Conservation (phyloP, 1,140 invertebrate species). For the Dryas iulia region DNA sequence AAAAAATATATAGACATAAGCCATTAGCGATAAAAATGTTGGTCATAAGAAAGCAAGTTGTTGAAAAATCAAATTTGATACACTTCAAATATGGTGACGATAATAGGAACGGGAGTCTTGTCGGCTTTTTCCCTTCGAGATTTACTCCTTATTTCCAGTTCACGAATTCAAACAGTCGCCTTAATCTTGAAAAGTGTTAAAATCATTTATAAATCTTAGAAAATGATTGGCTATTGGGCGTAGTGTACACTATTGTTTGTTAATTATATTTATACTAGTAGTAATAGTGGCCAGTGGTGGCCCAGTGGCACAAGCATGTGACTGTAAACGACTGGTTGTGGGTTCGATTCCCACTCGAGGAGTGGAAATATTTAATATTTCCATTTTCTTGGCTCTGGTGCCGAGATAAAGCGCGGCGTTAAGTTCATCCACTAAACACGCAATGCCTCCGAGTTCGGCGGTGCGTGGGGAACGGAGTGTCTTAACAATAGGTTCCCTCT, state of each 20-base stretch:
- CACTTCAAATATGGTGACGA: not conserved
- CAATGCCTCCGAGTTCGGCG: no score
- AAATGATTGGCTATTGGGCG: not conserved
- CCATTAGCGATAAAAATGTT: not conserved
- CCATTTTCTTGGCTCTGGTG: no score
- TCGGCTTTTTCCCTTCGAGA: not conserved
- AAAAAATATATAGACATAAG: not conserved
- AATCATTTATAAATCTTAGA: slow-evolving; percentile 1
- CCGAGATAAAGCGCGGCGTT: no score
- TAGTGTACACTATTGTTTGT: not conserved
- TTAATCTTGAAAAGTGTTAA: not conserved
- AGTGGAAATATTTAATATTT: no score
- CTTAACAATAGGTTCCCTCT: no score
- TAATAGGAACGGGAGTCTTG: not conserved
- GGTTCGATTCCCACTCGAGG: no score
- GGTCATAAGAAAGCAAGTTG: not conserved
- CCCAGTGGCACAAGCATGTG: no score
- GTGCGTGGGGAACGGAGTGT: no score
- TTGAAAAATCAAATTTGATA: not conserved
- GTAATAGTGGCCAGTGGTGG: no score
- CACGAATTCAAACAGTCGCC: not conserved
- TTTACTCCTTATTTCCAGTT: not conserved
- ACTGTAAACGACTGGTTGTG: no score
- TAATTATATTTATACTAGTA: not conserved
- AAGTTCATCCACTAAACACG: no score